These are phyloP conservation scores for Scaptodrosophila lebanonensis DNA, from an alignment of 1,140 invertebrate species.

Conservation along the genomic window DNA sequence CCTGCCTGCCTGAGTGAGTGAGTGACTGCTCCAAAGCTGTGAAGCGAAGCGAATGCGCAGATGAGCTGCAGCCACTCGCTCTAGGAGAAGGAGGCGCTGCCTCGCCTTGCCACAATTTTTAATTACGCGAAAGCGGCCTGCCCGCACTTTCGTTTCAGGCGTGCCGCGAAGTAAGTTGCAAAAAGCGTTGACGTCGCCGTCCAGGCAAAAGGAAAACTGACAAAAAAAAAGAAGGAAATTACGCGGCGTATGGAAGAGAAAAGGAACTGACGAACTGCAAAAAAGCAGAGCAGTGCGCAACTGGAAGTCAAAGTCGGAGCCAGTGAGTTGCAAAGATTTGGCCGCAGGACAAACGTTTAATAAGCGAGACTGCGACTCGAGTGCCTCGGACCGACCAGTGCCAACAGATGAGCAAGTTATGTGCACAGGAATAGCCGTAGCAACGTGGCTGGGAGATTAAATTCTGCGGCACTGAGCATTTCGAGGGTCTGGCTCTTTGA, in stretches of 20 bases:
- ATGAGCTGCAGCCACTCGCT: constrained; percentile 17
- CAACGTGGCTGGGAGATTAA: constrained; percentile 15
- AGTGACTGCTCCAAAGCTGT: constrained; percentile 36
- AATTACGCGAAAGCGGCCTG: constrained; percentile 70
- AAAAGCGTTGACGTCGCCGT: constrained; percentile 24
- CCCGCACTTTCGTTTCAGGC: constrained; percentile 64
- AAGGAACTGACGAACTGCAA: too few relatives aligned
- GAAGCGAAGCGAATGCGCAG: constrained; percentile 32
- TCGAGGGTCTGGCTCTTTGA: too few relatives aligned
- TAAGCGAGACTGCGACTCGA: constrained; percentile 33
- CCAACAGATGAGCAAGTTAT: not conserved
- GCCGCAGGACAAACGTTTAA: constrained; percentile 63
- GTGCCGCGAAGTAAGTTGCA: constrained; percentile 7
- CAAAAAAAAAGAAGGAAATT: constrained; percentile 15
- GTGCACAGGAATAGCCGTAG: too few relatives aligned
- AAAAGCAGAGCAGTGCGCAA: constrained; percentile 36
- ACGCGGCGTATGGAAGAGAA: too few relatives aligned
- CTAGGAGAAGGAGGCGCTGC: constrained; percentile 9
- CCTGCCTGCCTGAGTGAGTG: not conserved
- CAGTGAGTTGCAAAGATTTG: constrained; percentile 50
- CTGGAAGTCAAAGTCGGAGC: constrained; percentile 16
- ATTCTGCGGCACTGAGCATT: constrained; percentile 11
- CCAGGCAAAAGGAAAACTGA: constrained; percentile 36
- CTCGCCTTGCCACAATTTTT: constrained; percentile 55
- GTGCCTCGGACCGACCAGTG: constrained; percentile 13